Evolutionary conservation across 2,797 vertebrate genomes (phyloP), one percentile per base, ranked within the genome.

Genomic region (Hypotaenidia philippensis): DNA sequence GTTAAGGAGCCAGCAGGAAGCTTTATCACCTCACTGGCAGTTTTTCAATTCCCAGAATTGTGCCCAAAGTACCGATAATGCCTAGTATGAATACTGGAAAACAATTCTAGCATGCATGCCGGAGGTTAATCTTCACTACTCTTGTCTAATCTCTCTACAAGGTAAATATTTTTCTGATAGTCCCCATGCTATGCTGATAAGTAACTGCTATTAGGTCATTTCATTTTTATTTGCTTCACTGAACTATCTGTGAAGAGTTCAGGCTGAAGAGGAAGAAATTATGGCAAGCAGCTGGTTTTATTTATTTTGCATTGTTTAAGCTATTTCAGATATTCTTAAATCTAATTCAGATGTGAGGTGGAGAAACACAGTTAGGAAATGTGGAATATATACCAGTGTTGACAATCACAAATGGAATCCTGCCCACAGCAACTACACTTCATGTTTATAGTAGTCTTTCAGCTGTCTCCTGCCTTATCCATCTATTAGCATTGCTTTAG

Each of bases 381-480:
- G 44, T 70, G 75, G 56, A 36, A 32, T 66, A 45, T 66, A 65
- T 70, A 93, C 60, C 60, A 77, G 66, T 74, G 92, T 41, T 90
- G 96, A 94, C 92, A 95, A 76, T 93, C 88, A 65, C 74, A 90
- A 91, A 91, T 52, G 85, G 66, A 94, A 88, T 89, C 74, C 90
- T 94, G 93, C 93, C 89, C 70, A 80, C 89, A 91, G 91, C 96
- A 82, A 89, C 59, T 65, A 84, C 70, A 47, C 57, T 87, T 17
- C n/a, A 29, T 81, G 49, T 82, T 79, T 66, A 57, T 50, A 79
- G 87, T 79, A 65, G 44, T 77, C 87, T 90, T 91, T 93, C 85
- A 88, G 89, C 91, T 90, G 76, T 72, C 80, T 83, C 60, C 77
- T 78, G 82, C 90, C 70, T 95, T 75, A 84, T 25, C 85, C 78